These are phyloP conservation scores for Cyprinella venusta DNA, from an alignment of 2,797 vertebrate genomes.

Conservation along the genomic window DNA sequence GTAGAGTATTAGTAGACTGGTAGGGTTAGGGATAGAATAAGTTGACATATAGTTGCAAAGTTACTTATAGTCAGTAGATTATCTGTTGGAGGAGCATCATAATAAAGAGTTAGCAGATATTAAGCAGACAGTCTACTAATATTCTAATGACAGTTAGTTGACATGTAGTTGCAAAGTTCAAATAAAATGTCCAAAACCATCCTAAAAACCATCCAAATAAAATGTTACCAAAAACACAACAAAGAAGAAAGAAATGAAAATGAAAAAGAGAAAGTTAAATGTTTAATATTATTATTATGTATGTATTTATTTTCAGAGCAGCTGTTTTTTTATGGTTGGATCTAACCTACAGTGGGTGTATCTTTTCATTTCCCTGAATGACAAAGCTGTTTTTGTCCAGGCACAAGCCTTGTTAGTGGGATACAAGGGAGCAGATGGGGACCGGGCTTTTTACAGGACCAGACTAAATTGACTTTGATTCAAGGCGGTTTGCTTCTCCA, in stretches of 20 bases:
- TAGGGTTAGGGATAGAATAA: too few relatives aligned
- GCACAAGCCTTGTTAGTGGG: constrained; percentile 52
- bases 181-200: too few relatives aligned
- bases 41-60: too few relatives aligned
- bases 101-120: too few relatives aligned
- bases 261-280: too few relatives aligned
- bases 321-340: constrained; percentile 4
- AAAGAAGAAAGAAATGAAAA: background rate
- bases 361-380: constrained; percentile 62
- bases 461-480: constrained; percentile 60
- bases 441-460: constrained; percentile 59
- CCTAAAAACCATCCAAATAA: too few relatives aligned
- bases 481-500: constrained; percentile 53
- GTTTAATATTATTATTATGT: background rate
- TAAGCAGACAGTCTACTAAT: too few relatives aligned
- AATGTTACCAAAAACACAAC: background rate
- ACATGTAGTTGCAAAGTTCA: too few relatives aligned
- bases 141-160: too few relatives aligned
- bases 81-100: too few relatives aligned
- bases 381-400: constrained; percentile 58
- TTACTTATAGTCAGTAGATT: too few relatives aligned
- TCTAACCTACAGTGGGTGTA: constrained; percentile 55
- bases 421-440: constrained; percentile 62
- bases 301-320: constrained; percentile 6
- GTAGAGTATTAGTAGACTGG: too few relatives aligned